These are phyloP conservation scores for Nerophis lumbriciformis DNA, from an alignment of 2,113 vertebrate species.

Conservation along the genomic window DNA sequence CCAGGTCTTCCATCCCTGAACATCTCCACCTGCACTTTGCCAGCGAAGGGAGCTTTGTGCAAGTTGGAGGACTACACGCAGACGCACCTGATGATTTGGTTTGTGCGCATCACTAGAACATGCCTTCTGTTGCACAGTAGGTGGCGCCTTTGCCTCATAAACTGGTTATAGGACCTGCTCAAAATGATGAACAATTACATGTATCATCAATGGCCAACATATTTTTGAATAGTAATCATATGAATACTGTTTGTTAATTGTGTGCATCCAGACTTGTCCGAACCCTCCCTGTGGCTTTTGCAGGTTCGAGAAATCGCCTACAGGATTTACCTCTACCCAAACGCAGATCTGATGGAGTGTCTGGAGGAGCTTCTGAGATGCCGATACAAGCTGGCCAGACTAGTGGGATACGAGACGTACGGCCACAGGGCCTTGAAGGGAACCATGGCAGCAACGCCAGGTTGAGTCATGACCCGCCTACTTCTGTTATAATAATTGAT, in stretches of 20 bases:
- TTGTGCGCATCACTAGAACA: slow-evolving; percentile 29
- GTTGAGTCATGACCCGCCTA: slow-evolving; percentile 52
- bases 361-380: slow-evolving; percentile 83
- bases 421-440: slow-evolving; percentile 90
- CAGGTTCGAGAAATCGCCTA: slow-evolving; percentile 94
- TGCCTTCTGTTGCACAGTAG: slow-evolving; percentile 39
- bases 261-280: not conserved
- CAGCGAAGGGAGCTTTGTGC: slow-evolving; percentile 75
- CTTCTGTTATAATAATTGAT: not conserved
- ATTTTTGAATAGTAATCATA: not conserved
- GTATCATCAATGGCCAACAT: not conserved
- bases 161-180: not conserved
- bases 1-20: slow-evolving; percentile 78
- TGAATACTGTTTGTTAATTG: not conserved
- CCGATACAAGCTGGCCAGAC: slow-evolving; percentile 81
- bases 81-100: slow-evolving; percentile 87
- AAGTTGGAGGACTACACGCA: slow-evolving; percentile 81
- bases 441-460: slow-evolving; percentile 90
- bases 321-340: slow-evolving; percentile 90
- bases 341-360: slow-evolving; percentile 71
- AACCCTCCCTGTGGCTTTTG: not conserved
- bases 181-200: not conserved
- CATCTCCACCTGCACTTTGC: slow-evolving; percentile 79
- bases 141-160: slow-evolving; percentile 19
- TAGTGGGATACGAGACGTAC: slow-evolving; percentile 88